Evolutionary conservation across 1,140 invertebrate genomes (phyloP).

Genomic region (Cyclina sinensis): DNA sequence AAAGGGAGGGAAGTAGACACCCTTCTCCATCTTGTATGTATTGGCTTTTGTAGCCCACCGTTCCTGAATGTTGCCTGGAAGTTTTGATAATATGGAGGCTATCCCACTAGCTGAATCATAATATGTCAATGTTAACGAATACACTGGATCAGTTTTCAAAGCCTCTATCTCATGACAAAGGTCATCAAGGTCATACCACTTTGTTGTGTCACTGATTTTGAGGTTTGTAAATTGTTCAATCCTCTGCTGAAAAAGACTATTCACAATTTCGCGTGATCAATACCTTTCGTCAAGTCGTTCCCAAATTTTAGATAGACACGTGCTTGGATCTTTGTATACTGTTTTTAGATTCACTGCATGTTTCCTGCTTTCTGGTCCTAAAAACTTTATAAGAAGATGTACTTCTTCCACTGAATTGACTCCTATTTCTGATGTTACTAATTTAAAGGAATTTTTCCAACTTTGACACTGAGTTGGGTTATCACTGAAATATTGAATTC

Average conservation of each 20-base stretch:
- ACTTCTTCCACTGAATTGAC: conserved; percentile 61
- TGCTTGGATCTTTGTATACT: conserved; percentile 50
- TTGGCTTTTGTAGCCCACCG: conserved; percentile 59
- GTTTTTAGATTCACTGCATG: conserved; percentile 66
- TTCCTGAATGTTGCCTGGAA: conserved; percentile 61
- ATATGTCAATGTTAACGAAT: neutral
- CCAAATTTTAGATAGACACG: conserved; percentile 59
- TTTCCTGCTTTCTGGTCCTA: conserved; percentile 60
- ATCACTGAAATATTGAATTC: conserved; percentile 31
- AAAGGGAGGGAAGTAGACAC: conserved; percentile 46
- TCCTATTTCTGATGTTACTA: conserved; percentile 48
- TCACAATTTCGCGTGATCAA: conserved; percentile 67
- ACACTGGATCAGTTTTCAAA: conserved; percentile 31
- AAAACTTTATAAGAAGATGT: conserved; percentile 68
- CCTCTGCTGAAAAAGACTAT: conserved; percentile 48
- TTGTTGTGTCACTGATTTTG: conserved; percentile 64
- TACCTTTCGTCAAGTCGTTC: conserved; percentile 69
- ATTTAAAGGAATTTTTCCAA: conserved; percentile 19
- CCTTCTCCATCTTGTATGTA: conserved; percentile 38
- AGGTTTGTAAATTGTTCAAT: conserved; percentile 62
- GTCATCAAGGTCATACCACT: conserved; percentile 69
- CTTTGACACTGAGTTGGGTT: neutral
- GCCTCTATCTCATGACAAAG: conserved; percentile 67
- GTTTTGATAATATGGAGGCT: conserved; percentile 52
- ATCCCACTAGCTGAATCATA: conserved; percentile 10